Conservation (phyloP, 2,888 invertebrate genomes). For the Resseliella maxima region DNA sequence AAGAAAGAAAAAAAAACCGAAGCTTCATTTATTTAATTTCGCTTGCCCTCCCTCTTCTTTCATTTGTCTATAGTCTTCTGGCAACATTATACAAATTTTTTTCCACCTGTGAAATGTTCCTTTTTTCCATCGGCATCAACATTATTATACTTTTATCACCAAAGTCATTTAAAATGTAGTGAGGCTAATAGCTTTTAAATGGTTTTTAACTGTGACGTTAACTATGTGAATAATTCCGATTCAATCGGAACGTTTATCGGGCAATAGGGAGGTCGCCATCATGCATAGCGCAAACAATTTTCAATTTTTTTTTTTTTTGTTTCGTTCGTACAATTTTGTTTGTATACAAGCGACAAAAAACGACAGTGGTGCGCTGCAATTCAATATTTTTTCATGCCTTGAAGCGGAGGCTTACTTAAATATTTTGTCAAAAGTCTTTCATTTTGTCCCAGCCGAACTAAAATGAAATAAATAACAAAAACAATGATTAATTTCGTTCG, state of each 20-base stretch:
- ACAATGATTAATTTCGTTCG: background rate
- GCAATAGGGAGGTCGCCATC: background rate
- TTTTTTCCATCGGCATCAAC: slow-evolving; percentile 7
- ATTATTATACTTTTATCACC: slow-evolving; percentile 26
- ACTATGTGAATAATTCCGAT: slow-evolving; percentile 33
- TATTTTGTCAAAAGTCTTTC: background rate
- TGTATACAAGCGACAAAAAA: too few species aligned
- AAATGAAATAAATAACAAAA: background rate
- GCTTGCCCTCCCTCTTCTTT: background rate
- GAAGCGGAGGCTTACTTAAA: background rate
- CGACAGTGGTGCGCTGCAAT: background rate
- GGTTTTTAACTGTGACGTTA: slow-evolving; percentile 28
- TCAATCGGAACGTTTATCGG: background rate
- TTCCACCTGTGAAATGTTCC: background rate
- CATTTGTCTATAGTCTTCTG: background rate
- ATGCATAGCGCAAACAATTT: background rate
- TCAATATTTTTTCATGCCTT: background rate
- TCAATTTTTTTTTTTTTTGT: too few species aligned
- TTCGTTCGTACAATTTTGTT: background rate
- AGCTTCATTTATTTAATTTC: background rate
- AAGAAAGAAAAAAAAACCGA: background rate
- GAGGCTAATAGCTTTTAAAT: slow-evolving; percentile 49
- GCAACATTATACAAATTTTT: background rate
- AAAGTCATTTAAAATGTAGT: slow-evolving; percentile 18
- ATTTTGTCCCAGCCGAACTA: background rate